A percentile compares a stretch with the other conserved stretches of the same genome.
These are phyloP conservation scores for Ecliptopera silaceata DNA, from an alignment of 2,888 invertebrate species.

Conservation along the genomic window DNA sequence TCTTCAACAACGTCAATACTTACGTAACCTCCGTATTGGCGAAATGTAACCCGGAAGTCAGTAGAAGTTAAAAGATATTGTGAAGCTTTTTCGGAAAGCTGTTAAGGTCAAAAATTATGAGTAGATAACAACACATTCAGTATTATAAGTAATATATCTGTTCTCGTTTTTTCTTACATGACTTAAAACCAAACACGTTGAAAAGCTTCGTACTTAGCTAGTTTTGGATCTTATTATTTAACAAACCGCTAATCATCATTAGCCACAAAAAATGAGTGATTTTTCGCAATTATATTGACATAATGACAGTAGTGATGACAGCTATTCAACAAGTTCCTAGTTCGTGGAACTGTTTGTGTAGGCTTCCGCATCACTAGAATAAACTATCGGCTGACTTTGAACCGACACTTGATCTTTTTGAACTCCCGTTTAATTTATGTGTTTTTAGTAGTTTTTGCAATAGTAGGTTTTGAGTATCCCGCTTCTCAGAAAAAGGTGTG, in stretches of 20 bases:
- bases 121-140: no score
- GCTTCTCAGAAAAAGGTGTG: not conserved
- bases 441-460: not conserved
- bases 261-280: not conserved
- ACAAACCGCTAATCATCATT: not conserved
- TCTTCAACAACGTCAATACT: constrained; percentile 4
- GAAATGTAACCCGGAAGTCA: not conserved
- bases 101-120: no score
- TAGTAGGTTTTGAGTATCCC: not conserved
- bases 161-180: no score
- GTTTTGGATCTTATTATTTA: not conserved
- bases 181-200: no score
- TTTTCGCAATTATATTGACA: constrained; percentile 12
- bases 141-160: no score
- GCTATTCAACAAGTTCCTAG: constrained; percentile 2
- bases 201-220: not conserved
- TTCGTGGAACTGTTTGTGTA: constrained; percentile 10
- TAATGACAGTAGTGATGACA: constrained; percentile 2
- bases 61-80: no score
- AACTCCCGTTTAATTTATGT: not conserved
- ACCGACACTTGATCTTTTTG: constrained; percentile 11
- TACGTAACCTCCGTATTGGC: no score
- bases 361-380: constrained; percentile 10
- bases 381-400: constrained; percentile 9
- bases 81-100: no score